These are phyloP conservation scores for Callospermophilus lateralis DNA, from an alignment of 2,113 vertebrate genomes.

Conservation along the genomic window DNA sequence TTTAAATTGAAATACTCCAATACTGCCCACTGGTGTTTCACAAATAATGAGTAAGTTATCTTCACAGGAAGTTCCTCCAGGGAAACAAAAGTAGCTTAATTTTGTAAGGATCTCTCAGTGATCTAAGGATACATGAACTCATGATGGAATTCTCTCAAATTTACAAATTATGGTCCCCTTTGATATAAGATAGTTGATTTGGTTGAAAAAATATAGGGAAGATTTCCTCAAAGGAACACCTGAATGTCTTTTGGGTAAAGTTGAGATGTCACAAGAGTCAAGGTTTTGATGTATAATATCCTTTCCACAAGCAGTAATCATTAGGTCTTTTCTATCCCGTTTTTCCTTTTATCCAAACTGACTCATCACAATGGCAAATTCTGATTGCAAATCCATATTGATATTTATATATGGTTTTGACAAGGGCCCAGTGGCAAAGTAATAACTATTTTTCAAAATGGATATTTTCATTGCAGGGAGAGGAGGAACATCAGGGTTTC, in stretches of 20 bases:
- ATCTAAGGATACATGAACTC: neutral
- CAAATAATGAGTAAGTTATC: neutral
- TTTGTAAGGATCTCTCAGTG: neutral
- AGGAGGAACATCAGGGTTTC: neutral
- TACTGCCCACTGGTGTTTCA: neutral
- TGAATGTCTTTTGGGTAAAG: neutral
- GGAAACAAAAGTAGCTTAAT: neutral
- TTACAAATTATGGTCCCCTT: neutral
- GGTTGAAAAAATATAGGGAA: neutral
- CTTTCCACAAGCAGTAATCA: neutral
- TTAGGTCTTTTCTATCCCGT: neutral
- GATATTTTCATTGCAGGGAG: neutral
- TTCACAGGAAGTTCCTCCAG: neutral
- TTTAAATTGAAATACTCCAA: neutral
- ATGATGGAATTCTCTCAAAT: neutral
- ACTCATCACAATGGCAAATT: neutral
- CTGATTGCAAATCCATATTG: neutral
- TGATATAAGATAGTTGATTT: neutral
- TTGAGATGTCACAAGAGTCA: neutral
- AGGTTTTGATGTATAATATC: neutral
- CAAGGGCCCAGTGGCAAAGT: neutral
- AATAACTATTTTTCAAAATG: neutral
- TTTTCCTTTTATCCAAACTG: neutral
- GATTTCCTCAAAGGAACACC: neutral
- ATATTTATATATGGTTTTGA: neutral